These are phyloP conservation scores for Phylloscopus collybita DNA, from an alignment of 2,797 vertebrate genomes.

Conservation along the genomic window DNA sequence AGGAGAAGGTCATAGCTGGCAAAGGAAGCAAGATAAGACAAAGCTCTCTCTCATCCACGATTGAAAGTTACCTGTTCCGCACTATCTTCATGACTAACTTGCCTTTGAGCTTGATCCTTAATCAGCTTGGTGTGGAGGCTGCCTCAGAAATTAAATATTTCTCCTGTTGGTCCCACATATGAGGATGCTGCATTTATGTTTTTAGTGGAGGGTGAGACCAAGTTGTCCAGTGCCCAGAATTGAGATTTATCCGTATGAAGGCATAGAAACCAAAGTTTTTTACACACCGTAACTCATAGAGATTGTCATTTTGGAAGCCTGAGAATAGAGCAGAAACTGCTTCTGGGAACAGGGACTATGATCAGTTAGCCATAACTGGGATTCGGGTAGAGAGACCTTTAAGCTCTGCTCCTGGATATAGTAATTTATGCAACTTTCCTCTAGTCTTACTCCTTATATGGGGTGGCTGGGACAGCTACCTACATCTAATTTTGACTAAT, in stretches of 20 bases:
- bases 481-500: background rate
- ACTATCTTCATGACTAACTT: constrained; percentile 36
- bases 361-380: background rate
- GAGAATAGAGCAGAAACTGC: background rate
- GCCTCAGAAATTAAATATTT: constrained; percentile 19
- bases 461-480: background rate
- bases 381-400: background rate
- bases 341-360: background rate
- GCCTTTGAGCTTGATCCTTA: constrained; percentile 19
- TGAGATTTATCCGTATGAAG: background rate
- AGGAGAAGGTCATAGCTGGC: constrained; percentile 53
- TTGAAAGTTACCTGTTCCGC: constrained; percentile 15
- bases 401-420: background rate
- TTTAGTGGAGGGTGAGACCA: background rate
- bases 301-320: background rate
- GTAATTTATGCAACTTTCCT: background rate
- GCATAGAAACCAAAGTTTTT: background rate
- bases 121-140: background rate
- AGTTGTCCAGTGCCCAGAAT: background rate
- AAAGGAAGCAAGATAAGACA: constrained; percentile 38
- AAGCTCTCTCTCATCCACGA: background rate
- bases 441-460: background rate
- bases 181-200: background rate
- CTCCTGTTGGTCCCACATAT: background rate
- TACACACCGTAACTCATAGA: background rate